These are phyloP conservation scores for Philonicus albiceps DNA, from an alignment of 2,888 invertebrate genomes.

Conservation along the genomic window DNA sequence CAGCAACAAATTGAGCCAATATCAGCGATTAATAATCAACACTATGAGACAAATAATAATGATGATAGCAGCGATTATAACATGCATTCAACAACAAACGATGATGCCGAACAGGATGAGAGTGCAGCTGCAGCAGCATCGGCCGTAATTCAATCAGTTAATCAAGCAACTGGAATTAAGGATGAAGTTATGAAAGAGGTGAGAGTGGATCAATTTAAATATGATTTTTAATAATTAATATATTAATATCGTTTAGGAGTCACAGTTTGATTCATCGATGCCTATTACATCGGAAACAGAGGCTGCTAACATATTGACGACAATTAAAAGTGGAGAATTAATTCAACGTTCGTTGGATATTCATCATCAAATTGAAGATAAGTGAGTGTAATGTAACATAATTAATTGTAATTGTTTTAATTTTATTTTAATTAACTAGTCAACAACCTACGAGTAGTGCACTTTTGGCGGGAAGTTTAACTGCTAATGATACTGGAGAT, in stretches of 20 bases:
- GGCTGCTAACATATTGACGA: conserved; percentile 59
- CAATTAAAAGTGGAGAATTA: conserved; percentile 58
- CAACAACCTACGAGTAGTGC: not conserved
- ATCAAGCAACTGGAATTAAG: not conserved
- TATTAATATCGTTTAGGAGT: not conserved
- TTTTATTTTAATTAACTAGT: not conserved
- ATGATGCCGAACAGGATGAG: conserved; percentile 24
- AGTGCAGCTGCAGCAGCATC: conserved; percentile 17
- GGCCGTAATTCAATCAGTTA: not conserved
- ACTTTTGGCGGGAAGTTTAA: not conserved
- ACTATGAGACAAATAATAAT: not conserved
- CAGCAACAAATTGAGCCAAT: not conserved
- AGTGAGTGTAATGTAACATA: not conserved
- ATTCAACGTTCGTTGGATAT: conserved; percentile 38
- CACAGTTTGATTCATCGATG: conserved; percentile 39
- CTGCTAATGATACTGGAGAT: conserved; percentile 1
- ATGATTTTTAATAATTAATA: not conserved
- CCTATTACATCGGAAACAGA: conserved; percentile 58
- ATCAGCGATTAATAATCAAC: not conserved
- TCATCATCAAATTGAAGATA: conserved; percentile 12
- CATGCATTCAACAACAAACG: conserved; percentile 40
- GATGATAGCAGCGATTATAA: conserved; percentile 23
- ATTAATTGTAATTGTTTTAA: not conserved
- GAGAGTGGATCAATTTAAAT: not conserved
- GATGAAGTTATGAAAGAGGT: conserved; percentile 10